phyloP scores from a whole-genome alignment of 2,113 vertebrate species.

The Aegithalos caudatus region DNA sequence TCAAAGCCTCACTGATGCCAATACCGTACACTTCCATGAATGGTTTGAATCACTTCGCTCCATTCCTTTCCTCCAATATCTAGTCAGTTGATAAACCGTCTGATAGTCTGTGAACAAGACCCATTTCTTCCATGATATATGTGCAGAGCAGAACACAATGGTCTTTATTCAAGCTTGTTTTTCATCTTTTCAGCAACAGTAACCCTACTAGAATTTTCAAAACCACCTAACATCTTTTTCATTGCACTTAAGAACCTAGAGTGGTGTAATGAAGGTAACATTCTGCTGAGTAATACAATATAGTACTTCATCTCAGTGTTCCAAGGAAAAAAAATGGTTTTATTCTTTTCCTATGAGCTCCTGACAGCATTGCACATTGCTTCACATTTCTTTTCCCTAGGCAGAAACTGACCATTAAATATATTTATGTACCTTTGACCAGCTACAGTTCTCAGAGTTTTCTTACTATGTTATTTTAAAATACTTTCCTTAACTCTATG shows the following conservation, averaged over 20 bases:
- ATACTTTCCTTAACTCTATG: neutral
- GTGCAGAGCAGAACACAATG: neutral
- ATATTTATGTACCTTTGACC: neutral
- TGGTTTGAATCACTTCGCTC: neutral
- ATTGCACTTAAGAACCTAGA: neutral
- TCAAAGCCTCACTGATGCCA: neutral
- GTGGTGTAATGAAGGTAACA: neutral
- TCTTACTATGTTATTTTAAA: neutral
- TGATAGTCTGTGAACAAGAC: neutral
- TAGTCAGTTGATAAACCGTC: neutral
- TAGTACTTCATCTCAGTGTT: neutral
- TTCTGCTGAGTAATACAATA: neutral
- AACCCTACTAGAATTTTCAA: neutral
- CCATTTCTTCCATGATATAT: neutral
- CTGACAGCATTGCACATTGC: neutral
- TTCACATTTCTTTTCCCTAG: neutral
- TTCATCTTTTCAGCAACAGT: neutral
- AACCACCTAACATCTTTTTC: neutral
- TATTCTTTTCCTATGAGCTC: neutral
- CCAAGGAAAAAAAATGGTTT: neutral
- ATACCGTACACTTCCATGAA: neutral
- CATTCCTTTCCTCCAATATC: neutral
- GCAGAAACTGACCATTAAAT: neutral
- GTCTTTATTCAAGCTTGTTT: neutral
- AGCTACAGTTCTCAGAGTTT: neutral